Conservation (phyloP, 2,888 invertebrate species). For the Xylophagus ater region DNA sequence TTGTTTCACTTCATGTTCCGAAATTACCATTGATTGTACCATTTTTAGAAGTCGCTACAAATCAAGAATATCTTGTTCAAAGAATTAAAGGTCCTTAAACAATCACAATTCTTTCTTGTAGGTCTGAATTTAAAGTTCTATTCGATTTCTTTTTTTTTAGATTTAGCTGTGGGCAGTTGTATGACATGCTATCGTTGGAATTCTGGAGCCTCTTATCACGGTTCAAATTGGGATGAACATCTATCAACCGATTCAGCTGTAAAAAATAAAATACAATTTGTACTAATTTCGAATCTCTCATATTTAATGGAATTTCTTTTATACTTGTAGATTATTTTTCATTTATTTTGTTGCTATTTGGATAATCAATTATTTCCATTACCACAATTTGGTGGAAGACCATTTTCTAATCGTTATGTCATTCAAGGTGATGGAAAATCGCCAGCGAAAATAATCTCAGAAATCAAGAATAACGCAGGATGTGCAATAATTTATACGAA, state of each 20-base stretch:
- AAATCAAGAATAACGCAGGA: conserved; percentile 35
- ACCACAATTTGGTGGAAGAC: conserved; percentile 53
- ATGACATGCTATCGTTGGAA: conserved; percentile 85
- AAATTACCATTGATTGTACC: conserved; percentile 50
- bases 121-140: neutral
- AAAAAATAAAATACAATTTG: conserved; percentile 24
- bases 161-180: conserved; percentile 71
- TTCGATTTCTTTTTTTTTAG: conserved; percentile 33
- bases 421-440: conserved; percentile 35
- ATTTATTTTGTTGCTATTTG: conserved; percentile 73
- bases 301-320: conserved; percentile 20
- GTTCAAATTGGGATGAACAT: conserved; percentile 68
- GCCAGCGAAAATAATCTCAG: conserved; percentile 31
- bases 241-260: conserved; percentile 81
- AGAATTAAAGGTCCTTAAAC: conserved; percentile 50
- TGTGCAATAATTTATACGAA: conserved; percentile 36
- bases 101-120: no score
- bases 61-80: conserved; percentile 76
- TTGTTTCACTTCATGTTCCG: conserved; percentile 33
- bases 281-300: neutral
- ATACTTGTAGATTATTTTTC: conserved; percentile 78
- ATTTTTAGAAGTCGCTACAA: conserved; percentile 68
- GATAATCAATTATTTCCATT: conserved; percentile 66
- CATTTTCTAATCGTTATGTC: conserved; percentile 46
- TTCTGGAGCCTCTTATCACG: conserved; percentile 60